Evolutionary conservation across 2,113 vertebrate genomes (phyloP).

Genomic region (Dermatemys mawii): DNA sequence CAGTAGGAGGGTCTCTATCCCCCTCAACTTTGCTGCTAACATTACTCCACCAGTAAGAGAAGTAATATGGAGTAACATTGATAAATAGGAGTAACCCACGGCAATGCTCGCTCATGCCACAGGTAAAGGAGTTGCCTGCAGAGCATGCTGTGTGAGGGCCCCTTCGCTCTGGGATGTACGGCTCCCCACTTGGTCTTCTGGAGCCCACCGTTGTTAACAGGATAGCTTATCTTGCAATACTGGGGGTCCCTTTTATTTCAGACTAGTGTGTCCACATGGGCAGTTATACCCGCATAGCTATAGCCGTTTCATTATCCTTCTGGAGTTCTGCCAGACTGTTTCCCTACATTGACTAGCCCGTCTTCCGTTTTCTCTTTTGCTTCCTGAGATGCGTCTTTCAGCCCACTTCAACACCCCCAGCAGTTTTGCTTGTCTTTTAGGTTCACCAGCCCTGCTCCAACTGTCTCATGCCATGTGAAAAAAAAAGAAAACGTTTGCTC

Average conservation of each 20-base stretch:
- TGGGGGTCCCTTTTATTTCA: background rate
- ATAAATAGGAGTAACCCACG: too few species aligned
- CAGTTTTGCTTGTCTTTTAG: background rate
- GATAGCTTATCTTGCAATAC: background rate
- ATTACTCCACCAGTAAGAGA: too few species aligned
- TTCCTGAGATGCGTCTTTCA: background rate
- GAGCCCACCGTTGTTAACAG: background rate
- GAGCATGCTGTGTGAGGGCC: background rate
- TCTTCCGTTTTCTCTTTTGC: background rate
- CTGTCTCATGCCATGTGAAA: background rate
- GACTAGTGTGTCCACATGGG: background rate
- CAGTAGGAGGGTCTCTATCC: too few species aligned
- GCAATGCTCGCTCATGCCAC: background rate
- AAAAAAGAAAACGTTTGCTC: background rate
- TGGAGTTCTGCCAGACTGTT: background rate
- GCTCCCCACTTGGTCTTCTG: too few species aligned
- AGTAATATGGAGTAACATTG: too few species aligned
- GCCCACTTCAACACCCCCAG: fast-evolving
- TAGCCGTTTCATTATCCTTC: background rate
- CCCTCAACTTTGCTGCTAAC: too few species aligned
- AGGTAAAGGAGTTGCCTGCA: background rate
- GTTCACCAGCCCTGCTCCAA: background rate
- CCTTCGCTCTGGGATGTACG: background rate
- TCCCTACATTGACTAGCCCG: background rate
- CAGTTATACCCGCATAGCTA: background rate